A percentile compares a stretch with the other conserved stretches of the same genome.
phyloP scores from a whole-genome alignment of 2,113 vertebrate genomes.

The Phasianus colchicus region DNA sequence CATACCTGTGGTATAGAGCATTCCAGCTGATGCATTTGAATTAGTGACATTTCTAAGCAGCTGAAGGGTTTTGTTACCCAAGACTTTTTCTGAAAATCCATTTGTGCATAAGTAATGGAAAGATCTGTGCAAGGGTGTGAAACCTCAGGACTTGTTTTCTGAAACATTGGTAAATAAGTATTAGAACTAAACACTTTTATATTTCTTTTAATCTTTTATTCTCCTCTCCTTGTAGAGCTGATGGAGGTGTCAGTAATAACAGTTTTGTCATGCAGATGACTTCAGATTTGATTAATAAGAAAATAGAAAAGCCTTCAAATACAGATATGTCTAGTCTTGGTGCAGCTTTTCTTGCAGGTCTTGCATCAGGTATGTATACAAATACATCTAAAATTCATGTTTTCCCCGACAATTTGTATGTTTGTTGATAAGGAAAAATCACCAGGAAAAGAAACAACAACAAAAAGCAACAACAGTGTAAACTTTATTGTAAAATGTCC shows the following conservation, averaged over 20 bases:
- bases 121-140: neutral
- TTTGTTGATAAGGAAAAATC: neutral
- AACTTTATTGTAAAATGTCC: neutral
- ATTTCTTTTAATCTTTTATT: neutral
- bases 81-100: neutral
- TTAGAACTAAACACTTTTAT: neutral
- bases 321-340: slow-evolving; percentile 94
- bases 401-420: neutral
- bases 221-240: slow-evolving; percentile 80
- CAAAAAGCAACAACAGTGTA: neutral
- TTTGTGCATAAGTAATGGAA: neutral
- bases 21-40: neutral
- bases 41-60: neutral
- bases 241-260: slow-evolving; percentile 94
- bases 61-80: neutral
- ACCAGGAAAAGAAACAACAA: neutral
- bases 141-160: neutral
- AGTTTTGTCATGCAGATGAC: slow-evolving; percentile 96
- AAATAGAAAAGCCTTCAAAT: slow-evolving; percentile 82
- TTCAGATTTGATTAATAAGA: slow-evolving; percentile 88
- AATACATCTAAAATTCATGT: neutral
- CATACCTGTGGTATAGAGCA: neutral
- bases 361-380: slow-evolving; percentile 85
- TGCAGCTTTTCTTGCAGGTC: slow-evolving; percentile 92
- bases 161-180: neutral